Base-by-base conservation (phyloP, 2,888 invertebrate genomes). In the Phoronis australis region DNA sequence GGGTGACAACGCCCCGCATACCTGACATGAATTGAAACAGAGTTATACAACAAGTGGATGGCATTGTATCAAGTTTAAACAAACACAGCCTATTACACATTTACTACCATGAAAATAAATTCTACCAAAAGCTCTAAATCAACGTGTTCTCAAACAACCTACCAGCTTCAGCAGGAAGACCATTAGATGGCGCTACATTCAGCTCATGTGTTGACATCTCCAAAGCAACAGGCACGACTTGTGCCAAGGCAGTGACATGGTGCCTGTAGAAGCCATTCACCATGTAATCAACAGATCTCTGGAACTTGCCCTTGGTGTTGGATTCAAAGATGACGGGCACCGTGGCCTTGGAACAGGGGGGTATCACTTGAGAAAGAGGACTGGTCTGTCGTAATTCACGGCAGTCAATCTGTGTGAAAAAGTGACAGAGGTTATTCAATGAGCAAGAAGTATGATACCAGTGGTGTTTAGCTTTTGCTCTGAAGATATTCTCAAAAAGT, bases 261-360 rank as follows among this genome's bases (percentile, higher is more conserved):
- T 73, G 67, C 49, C 69, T 69, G 59, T 76, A 72, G 56, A 63
- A 70, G 25, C 66, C 66, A 58, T 77, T 77, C 26, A 77, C 66
- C 12, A 67, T 66, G 59, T 77, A 77, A 20, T 64, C 61, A 35
- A 77, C 65, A n/a, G 75, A 76, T 49, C 76, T 73, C 48, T 75
- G 74, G 51, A 76, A 76, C 37, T 59, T 67, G 42, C 74, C 75
- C 52, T 68, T 70, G 27, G 55, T 58, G 53, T 59, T 68, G 5
- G 75, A 75, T 48, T 76, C 76, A 63, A 76, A 76, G 49, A 76
- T 66, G 43, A 77, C 65, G 9, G 76, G 75, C 21, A 77, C 64
- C 31, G 56, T 50, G n/a, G 75, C 75, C 45, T 67, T 72, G 37
- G 72, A 69, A 42, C 62, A 63, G 1, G 76, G 74, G 4, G 75